Evolutionary conservation across 2,888 invertebrate species (phyloP), one percentile per base, ranked within the genome.

Genomic region (Callinectes sapidus): DNA sequence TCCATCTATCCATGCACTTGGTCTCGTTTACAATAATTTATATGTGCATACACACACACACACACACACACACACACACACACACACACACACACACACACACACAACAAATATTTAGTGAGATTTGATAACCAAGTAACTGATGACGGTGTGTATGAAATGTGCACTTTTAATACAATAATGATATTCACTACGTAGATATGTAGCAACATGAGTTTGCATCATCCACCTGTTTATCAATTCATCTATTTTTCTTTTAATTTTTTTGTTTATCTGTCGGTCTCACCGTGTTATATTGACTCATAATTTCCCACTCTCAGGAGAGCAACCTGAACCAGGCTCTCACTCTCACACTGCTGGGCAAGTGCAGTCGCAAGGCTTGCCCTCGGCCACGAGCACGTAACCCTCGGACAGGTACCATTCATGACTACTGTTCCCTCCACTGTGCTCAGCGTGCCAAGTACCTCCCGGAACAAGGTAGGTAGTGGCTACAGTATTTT

Each of bases 381-480:
- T 96, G 96, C 94, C 95, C 95, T 39, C 95, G 96, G 91, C 95
- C 96, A 2, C 95, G 96, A 93, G 96, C 96, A 54, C 95, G 96
- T 90, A 96, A 96, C 95, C 96, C 96, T 23, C 95, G 96, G 28
- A 96, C 96, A 3, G 96, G 96, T 61, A 95, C 95, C 39, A 95
- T 96, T 66, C 96, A 97, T 94, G 96, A 96, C 87, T 96, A 96
- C 95, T 97, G 97, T 95, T 96, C 96, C 92, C 95, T 96, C 89
- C 95, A 96, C 81, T 96, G 96, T 95, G 96, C 95, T 93, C 95
- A 95, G 93, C 87, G 93, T 77, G 93, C 94, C 48, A 94, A 94
- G 71, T 94, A 95, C 48, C 93, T 93, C 32, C 94, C 94, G 35
- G 92, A 93, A 16, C 94, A 92, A 91, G 92, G 91, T 88, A n/a